Evolutionary conservation across 2,797 vertebrate species (phyloP).

Genomic region (Neosalanx taihuensis): DNA sequence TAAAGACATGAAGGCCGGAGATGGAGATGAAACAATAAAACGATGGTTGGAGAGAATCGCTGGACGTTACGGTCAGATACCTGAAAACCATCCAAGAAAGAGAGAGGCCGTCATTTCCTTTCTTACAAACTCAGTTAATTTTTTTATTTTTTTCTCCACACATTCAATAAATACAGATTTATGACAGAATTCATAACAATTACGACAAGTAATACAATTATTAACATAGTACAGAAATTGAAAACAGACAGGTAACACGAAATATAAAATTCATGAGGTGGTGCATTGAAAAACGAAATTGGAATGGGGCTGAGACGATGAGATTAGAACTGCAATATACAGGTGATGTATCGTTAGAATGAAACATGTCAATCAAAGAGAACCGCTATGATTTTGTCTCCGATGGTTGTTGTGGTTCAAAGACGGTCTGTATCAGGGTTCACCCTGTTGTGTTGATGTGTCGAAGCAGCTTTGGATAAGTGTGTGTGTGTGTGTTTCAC

Average conservation of each 20-base stretch:
- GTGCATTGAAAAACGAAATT: constrained; percentile 34
- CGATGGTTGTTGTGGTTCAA: neutral
- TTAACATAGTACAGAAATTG: constrained; percentile 41
- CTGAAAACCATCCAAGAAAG: constrained; percentile 1
- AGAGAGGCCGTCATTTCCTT: constrained; percentile 26
- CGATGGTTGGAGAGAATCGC: neutral
- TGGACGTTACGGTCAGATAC: neutral
- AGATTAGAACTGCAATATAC: constrained; percentile 2
- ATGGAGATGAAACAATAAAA: neutral
- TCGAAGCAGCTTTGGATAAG: neutral
- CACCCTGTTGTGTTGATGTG: neutral
- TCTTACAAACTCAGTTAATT: constrained; percentile 49
- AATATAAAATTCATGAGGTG: constrained; percentile 25
- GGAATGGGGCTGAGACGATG: neutral
- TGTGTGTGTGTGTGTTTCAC: constrained; percentile 15
- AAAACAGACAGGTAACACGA: constrained; percentile 40
- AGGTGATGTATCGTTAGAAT: neutral
- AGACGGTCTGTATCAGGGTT: neutral
- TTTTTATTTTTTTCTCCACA: constrained; percentile 65
- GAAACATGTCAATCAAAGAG: neutral
- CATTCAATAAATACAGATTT: constrained; percentile 82
- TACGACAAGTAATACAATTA: constrained; percentile 46
- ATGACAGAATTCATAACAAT: constrained; percentile 66
- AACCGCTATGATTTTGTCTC: neutral
- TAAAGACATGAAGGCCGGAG: neutral